These are phyloP conservation scores for Austrolebias charrua DNA, from an alignment of 2,797 vertebrate genomes.

Conservation along the genomic window DNA sequence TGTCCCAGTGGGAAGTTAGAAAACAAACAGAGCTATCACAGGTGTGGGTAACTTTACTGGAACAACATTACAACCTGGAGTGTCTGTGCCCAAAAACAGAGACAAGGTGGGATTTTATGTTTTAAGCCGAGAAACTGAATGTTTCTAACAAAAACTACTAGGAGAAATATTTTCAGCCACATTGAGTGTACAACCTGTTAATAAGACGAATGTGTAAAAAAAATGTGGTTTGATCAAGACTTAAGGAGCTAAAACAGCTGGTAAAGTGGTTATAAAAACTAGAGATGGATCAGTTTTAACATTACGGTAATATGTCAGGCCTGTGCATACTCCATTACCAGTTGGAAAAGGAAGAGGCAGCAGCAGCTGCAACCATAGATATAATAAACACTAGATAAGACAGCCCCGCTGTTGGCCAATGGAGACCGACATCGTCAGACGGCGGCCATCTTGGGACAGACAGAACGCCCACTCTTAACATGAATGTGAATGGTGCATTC, in stretches of 20 bases:
- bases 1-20: not conserved
- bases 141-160: not conserved
- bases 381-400: too few relatives aligned
- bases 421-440: too few relatives aligned
- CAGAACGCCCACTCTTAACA: too few relatives aligned
- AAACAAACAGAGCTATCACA: conserved; percentile 9
- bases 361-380: too few relatives aligned
- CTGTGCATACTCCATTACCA: too few relatives aligned
- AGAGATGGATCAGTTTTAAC: too few relatives aligned
- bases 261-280: conserved; percentile 3
- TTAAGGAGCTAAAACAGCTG: conserved; percentile 4
- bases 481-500: too few relatives aligned
- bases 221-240: not conserved
- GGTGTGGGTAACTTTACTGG: not conserved
- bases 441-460: too few relatives aligned
- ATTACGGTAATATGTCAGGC: too few relatives aligned
- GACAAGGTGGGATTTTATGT: not conserved
- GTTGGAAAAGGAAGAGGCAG: too few relatives aligned
- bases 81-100: not conserved
- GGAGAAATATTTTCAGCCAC: conserved; percentile 5
- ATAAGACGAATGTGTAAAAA: not conserved
- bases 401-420: too few relatives aligned
- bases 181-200: not conserved
- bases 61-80: not conserved
- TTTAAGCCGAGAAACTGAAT: not conserved